Conservation (phyloP, 2,113 vertebrate genomes). For the Arizona elegans region DNA sequence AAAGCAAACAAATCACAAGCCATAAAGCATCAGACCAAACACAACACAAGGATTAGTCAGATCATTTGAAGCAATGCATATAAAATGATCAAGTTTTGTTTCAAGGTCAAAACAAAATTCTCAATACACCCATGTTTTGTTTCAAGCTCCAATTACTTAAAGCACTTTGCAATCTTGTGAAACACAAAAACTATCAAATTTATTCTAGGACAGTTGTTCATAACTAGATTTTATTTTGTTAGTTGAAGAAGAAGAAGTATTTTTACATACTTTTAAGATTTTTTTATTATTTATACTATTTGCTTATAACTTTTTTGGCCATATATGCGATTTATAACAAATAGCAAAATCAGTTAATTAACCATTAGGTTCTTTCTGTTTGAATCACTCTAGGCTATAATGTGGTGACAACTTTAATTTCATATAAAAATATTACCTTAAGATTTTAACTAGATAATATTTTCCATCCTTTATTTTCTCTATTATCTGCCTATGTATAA, state of each 20-base stretch:
- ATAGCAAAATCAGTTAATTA: background rate
- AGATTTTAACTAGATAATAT: background rate
- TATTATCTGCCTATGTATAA: background rate
- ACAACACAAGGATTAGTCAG: background rate
- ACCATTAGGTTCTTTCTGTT: background rate
- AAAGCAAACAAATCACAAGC: background rate
- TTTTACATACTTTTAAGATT: background rate
- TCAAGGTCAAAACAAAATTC: background rate
- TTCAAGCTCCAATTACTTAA: background rate
- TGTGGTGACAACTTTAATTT: background rate
- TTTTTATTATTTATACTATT: background rate
- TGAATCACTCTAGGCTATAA: background rate
- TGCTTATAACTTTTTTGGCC: background rate
- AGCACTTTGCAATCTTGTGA: background rate
- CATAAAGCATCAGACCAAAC: background rate
- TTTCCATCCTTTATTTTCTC: background rate
- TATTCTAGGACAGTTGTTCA: background rate
- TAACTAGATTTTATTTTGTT: background rate
- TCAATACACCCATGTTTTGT: background rate
- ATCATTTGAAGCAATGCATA: background rate
- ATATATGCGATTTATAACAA: background rate
- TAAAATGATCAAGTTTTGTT: background rate
- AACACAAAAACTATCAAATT: background rate
- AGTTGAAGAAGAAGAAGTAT: background rate
- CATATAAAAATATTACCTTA: background rate